Base-by-base conservation (phyloP, 2,797 vertebrate species). In the Helostoma temminkii region DNA sequence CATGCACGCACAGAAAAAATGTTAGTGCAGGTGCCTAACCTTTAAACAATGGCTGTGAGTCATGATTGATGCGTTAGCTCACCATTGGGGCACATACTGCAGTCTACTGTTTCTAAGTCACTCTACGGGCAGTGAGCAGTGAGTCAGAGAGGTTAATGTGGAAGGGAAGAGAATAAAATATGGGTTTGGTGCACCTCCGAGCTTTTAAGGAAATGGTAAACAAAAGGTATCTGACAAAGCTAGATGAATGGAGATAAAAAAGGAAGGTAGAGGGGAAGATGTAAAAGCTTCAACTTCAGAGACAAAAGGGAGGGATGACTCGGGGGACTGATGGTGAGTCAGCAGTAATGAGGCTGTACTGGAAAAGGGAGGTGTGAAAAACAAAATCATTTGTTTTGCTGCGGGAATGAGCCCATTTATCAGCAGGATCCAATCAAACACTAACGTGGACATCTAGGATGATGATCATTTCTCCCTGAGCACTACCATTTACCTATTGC, bases 301-400 rank as follows among this genome's bases (percentile, higher is more conserved):
- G 36, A 79, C 64, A 75, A 76, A 81, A 76, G 74, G 67, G 70
- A 82, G 57, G 66, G 67, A 78, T 84, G 83, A 83, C 66, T 88
- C 80, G 83, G 71, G 80, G 49, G 56, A 59, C 48, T 66, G 76
- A 62, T 70, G 74, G 84, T 90, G 87, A 92, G 72, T 90, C 86
- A 90, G 84, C 83, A 83, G 78, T 78, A 83, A 80, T 73, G 76
- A 84, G 66, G 67, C 64, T 58, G 64, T 59, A 71, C 72, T 30
- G 53, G 71, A 71, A 66, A 80, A 72, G 60, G 69, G 73, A 76
- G 36, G 73, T 80, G 73, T 70, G 28, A 84, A 58, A 76, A 72
- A 70, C 25, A 65, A 75, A 70, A 69, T 60, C 21, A 74, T 75
- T 78, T 64, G 62, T 63, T 71, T 74, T 72, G 58, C 47, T 61